Percentiles rank a stretch among this genome's conserved stretches.
Evolutionary conservation across 2,888 invertebrate genomes (phyloP).

Genomic region (Ecdyonurus torrentis): DNA sequence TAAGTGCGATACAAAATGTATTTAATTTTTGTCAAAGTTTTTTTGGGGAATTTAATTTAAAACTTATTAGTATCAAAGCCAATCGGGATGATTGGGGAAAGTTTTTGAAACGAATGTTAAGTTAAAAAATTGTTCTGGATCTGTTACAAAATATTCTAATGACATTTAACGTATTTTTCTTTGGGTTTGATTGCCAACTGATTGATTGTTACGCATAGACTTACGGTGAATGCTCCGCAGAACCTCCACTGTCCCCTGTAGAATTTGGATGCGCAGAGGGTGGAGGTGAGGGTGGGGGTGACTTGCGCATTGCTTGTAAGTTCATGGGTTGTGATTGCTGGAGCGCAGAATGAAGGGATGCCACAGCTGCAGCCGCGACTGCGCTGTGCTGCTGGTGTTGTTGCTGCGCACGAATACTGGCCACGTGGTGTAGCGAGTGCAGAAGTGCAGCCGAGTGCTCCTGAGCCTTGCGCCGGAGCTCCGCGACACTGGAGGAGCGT

Average conservation of each 20-base stretch:
- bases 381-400: slow-evolving; percentile 25
- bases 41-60: too few relatives aligned
- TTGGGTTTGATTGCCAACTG: neutral
- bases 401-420: slow-evolving; percentile 32
- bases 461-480: slow-evolving; percentile 79
- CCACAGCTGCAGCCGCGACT: slow-evolving; percentile 19
- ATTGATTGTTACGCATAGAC: too few relatives aligned
- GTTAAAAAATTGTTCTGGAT: too few relatives aligned
- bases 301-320: slow-evolving; percentile 7
- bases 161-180: too few relatives aligned
- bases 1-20: too few relatives aligned
- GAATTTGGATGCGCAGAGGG: neutral
- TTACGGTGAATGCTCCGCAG: neutral
- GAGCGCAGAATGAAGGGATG: slow-evolving; percentile 14
- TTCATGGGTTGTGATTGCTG: slow-evolving; percentile 8
- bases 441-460: slow-evolving; percentile 83
- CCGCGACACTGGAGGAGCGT: slow-evolving; percentile 75
- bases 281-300: neutral
- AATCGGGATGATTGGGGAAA: neutral
- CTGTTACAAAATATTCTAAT: too few relatives aligned
- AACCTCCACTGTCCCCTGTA: neutral
- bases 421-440: slow-evolving; percentile 49
- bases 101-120: too few relatives aligned
- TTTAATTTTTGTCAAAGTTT: too few relatives aligned
- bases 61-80: too few relatives aligned